Evolutionary conservation across 1,140 invertebrate species (phyloP).

Genomic region (Proctacanthus coquilletti): DNA sequence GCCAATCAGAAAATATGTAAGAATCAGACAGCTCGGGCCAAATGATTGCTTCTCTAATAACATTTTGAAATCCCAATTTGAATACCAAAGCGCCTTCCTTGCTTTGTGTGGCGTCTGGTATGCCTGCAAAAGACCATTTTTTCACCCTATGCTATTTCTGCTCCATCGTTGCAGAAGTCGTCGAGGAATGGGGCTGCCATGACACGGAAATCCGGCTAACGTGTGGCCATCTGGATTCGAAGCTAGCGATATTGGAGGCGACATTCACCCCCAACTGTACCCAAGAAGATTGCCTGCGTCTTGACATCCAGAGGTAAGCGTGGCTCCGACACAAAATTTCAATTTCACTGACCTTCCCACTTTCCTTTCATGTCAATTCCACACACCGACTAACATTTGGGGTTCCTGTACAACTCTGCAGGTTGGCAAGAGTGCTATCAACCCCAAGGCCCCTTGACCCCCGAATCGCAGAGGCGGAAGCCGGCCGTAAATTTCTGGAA

Average conservation of each 20-base stretch:
- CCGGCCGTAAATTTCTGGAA: too few species aligned
- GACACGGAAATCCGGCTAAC: conserved; percentile 33
- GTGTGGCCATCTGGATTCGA: conserved; percentile 33
- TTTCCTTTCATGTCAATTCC: too few species aligned
- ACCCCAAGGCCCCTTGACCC: too few species aligned
- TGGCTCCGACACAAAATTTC: too few species aligned
- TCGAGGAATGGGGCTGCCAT: conserved; percentile 35
- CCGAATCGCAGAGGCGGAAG: too few species aligned
- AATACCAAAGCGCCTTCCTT: background rate
- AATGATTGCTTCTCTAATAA: background rate
- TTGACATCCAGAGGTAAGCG: conserved; percentile 9
- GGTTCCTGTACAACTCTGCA: too few species aligned
- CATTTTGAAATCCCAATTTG: background rate
- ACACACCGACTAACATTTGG: too few species aligned
- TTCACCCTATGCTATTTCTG: conserved; percentile 11
- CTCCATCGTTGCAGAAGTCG: conserved; percentile 38
- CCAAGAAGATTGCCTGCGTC: conserved; percentile 1
- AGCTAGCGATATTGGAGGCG: conserved; percentile 35
- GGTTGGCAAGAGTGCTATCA: too few species aligned
- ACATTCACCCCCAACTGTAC: conserved; percentile 28
- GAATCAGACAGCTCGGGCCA: background rate
- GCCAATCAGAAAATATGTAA: too few species aligned
- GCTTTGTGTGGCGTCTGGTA: background rate
- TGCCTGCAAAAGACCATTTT: background rate
- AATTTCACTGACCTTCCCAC: too few species aligned